Evolutionary conservation across 2,797 vertebrate genomes (phyloP), one percentile per base, ranked within the genome.

Genomic region (Atherinosoma microstoma): DNA sequence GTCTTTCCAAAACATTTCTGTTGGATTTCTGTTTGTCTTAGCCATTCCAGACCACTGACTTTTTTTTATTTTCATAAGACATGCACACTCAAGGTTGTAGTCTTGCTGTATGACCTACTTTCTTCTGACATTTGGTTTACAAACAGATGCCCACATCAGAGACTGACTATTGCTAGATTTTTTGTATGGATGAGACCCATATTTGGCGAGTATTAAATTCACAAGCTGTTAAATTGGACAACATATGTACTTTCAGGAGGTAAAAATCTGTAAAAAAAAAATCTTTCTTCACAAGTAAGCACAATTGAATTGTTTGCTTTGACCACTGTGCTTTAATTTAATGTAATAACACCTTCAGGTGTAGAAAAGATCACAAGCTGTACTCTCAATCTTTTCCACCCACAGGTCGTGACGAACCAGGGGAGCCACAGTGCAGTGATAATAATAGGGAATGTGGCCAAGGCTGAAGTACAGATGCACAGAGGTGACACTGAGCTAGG

Each of bases 401-500:
- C 20, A 30, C 16, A 22, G 4, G 6, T 70, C 12, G 16, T 16
- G 53, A 59, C 5, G 54, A 67, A 54, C 59, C 15, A 35, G 22
- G 0, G 20, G 24, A 70, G 64, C 64, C 49, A 51, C 29, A 59
- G 22, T 15, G 30, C 70, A 35, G n/a, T 57, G 61, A 75, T 67
- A 53, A 75, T 34, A 67, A 70, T 47, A 27, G 12, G 30, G 49
- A 20, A n/a, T 13, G 13, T 15, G 3, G 16, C 24, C 36, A 58
- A 36, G 3, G 57, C 32, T 42, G 45, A 62, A 3, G 20, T 27
- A 51, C 16, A 59, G 27, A 60, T 65, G n/a, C 38, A 53, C 54
- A 57, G 34, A 67, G 24, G 58, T 63, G 68, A 71, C 70, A 56
- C 36, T 30, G 24, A 4, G 58, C 24, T 58, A 70, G 61, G 29